Evolutionary conservation across 1,140 invertebrate species (phyloP), one percentile per base, ranked within the genome.

Genomic region (Zaprionus camerounensis): DNA sequence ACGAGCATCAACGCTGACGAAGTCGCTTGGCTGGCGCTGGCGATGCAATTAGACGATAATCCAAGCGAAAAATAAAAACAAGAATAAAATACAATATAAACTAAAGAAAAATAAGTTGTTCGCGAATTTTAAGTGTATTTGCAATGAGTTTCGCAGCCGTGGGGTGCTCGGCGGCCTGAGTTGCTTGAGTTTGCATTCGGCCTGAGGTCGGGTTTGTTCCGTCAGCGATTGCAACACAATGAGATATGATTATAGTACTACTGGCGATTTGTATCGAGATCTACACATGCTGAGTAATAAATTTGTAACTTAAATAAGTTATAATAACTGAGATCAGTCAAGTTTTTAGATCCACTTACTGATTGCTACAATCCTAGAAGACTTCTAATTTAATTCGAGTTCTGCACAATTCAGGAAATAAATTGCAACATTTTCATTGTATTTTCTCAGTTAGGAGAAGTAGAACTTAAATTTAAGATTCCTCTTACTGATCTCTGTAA

Each of bases 11-110:
- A 38, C 13, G 49, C 49, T 22, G 58, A n/a, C 38, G 61, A 51
- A 46, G 61, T 64, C 59, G 61, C 24, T 44, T 63, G 31, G 31
- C 15, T 61, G 36, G 17, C 24, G 36, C 62, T 71, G 83, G 78
- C 83, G 84, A 87, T 87, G 84, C 84, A 87, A 84, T 88, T 87
- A 87, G 84, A 79, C 74, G 84, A 87, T 87, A 87, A 88, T 87
- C 79, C 81, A 69, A 63, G n/a, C 66, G 44, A 55, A 36, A 61
- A 55, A 64, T 58, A 57, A 55, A 26, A 69, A n/a, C 65, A 70
- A 51, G 74, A 58, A 77, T 68, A 77, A 71, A 65, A 66, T 80
- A 80, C 80, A 69, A 64, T 80, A 67, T 53, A 65, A 82, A 55
- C 66, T 73, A 61, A 80, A 65, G 79, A 61, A 76, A 87, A 73